Evolutionary conservation across 2,797 vertebrate species (phyloP).

Genomic region (Streptopelia turtur): DNA sequence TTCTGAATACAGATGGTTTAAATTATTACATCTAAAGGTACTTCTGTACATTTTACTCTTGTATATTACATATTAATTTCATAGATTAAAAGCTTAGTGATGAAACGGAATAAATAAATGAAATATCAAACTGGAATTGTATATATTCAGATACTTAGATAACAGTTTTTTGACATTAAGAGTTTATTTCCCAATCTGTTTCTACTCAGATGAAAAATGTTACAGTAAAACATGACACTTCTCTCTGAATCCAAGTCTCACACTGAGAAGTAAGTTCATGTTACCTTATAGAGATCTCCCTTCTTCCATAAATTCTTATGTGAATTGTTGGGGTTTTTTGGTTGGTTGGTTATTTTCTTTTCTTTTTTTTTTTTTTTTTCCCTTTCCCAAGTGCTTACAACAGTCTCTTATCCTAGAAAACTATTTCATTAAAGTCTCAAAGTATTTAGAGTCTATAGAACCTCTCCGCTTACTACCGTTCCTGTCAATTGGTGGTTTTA

Average conservation of each 20-base stretch:
- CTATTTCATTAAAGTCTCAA: background rate
- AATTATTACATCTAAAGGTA: conserved; percentile 74
- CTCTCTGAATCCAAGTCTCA: background rate
- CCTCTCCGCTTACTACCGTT: background rate
- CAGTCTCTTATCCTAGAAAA: background rate
- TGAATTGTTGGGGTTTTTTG: background rate
- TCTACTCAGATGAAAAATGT: conserved; percentile 2
- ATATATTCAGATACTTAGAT: conserved; percentile 51
- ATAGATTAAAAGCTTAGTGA: conserved; percentile 67
- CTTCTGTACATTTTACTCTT: conserved; percentile 72
- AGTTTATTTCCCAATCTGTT: conserved; percentile 14
- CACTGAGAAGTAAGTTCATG: background rate
- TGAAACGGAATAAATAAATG: conserved; percentile 76
- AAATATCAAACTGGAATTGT: conserved; percentile 55
- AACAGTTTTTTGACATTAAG: conserved; percentile 5
- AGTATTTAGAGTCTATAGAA: background rate
- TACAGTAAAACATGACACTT: background rate
- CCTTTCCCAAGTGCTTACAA: conserved; percentile 59
- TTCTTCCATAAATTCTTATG: conserved; percentile 9
- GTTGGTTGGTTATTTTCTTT: no score
- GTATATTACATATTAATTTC: conserved; percentile 73
- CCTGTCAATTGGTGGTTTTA: conserved; percentile 38
- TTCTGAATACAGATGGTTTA: conserved; percentile 69
- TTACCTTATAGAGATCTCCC: conserved; percentile 5
- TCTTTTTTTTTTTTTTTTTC: background rate